phyloP scores from a whole-genome alignment of 1,140 invertebrate species.

The Oreohelix idahoensis region DNA sequence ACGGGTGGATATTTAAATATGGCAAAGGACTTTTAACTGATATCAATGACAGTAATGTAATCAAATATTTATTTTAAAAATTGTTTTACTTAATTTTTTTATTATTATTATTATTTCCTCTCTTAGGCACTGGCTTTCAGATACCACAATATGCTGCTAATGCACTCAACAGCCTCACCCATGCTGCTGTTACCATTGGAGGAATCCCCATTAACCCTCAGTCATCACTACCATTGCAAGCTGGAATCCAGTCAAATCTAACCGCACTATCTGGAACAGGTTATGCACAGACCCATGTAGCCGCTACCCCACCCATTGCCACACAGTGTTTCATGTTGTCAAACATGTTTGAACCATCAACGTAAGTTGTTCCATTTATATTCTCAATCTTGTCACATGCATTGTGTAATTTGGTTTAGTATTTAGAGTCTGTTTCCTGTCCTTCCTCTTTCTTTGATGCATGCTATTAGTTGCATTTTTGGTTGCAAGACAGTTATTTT shows the following conservation, averaged over 20 bases:
- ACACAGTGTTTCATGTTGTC: slow-evolving; percentile 99
- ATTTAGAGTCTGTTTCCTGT: too few relatives aligned
- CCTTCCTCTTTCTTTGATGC: too few relatives aligned
- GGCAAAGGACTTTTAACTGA: too few relatives aligned
- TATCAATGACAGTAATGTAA: too few relatives aligned
- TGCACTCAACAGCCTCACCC: slow-evolving; percentile 79
- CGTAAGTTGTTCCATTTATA: slow-evolving; percentile 69
- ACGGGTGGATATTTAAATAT: too few relatives aligned
- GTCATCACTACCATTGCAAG: slow-evolving; percentile 14
- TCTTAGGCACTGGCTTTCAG: slow-evolving; percentile 83
- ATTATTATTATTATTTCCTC: slow-evolving; percentile 35
- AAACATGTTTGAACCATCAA: slow-evolving; percentile 98
- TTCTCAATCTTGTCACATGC: too few relatives aligned
- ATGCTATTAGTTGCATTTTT: too few relatives aligned
- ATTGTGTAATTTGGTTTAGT: too few relatives aligned
- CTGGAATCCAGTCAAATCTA: slow-evolving; percentile 14
- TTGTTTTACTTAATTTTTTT: too few relatives aligned
- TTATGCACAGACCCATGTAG: slow-evolving; percentile 34
- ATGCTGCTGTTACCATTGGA: slow-evolving; percentile 28
- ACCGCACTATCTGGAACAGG: slow-evolving; percentile 33
- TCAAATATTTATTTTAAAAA: too few relatives aligned
- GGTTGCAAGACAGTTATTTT: too few relatives aligned
- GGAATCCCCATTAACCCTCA: slow-evolving; percentile 18
- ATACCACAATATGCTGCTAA: slow-evolving; percentile 92
- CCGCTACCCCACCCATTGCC: slow-evolving; percentile 87